Conservation (phyloP, 2,113 vertebrate genomes). For the Rhea pennata region DNA sequence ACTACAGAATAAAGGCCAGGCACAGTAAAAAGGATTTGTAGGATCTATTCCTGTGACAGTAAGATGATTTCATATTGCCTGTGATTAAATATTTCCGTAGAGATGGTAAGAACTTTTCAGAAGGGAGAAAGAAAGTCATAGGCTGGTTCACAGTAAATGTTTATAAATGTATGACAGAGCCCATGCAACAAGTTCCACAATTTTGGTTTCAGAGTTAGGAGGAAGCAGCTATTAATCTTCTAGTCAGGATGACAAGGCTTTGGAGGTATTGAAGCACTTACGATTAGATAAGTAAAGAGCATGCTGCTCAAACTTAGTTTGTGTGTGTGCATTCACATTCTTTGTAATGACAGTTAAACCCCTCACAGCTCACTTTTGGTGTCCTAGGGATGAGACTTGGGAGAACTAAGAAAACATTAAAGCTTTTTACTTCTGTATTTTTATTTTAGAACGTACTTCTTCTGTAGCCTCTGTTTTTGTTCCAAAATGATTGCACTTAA, state of each 20-base stretch:
- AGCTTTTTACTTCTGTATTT: neutral
- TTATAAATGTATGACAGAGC: neutral
- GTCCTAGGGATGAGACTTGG: neutral
- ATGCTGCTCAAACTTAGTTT: neutral
- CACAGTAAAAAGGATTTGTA: neutral
- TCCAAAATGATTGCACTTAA: neutral
- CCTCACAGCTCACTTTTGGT: neutral
- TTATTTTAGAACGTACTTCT: conserved; percentile 16
- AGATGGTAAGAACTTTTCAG: neutral
- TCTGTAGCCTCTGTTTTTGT: neutral
- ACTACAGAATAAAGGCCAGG: neutral
- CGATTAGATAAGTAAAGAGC: neutral
- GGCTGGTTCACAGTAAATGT: neutral
- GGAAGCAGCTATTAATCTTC: conserved; percentile 12
- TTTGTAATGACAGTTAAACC: neutral
- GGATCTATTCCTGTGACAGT: neutral
- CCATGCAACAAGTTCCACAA: neutral
- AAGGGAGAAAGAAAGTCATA: neutral
- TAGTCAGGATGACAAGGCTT: neutral
- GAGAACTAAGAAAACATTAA: neutral
- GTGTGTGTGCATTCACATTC: fast-evolving
- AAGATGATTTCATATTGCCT: conserved; percentile 20
- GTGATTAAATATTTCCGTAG: conserved; percentile 21
- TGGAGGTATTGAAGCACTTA: neutral
- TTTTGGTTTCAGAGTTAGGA: conserved; percentile 5